These are phyloP conservation scores for Neosilurus hyrtlii DNA, from an alignment of 2,797 vertebrate species.

Conservation along the genomic window DNA sequence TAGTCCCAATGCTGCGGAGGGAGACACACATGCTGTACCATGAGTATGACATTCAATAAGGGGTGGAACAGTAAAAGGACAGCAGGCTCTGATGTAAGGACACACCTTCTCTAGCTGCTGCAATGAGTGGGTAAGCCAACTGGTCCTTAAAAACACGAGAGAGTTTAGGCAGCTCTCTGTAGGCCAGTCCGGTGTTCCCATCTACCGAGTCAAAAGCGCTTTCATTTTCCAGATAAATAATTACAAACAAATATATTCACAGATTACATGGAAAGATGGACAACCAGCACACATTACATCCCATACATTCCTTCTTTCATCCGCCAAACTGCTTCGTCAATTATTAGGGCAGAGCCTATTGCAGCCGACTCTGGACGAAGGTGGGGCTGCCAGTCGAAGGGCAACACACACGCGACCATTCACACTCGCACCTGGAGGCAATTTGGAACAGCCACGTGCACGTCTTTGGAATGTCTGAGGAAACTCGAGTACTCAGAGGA, in stretches of 20 bases:
- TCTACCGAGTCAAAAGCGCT: constrained; percentile 58
- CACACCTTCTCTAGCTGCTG: constrained; percentile 87
- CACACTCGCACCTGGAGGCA: too few species aligned
- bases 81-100: background rate
- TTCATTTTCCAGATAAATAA: background rate
- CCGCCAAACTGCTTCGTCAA: too few species aligned
- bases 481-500: too few species aligned
- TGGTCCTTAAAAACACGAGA: constrained; percentile 92
- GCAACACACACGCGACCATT: too few species aligned
- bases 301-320: background rate
- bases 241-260: background rate
- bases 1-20: constrained; percentile 79
- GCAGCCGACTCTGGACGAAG: too few species aligned
- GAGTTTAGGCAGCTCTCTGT: constrained; percentile 84
- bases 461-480: too few species aligned
- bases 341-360: too few species aligned
- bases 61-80: background rate
- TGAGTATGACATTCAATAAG: background rate
- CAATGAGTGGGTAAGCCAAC: constrained; percentile 88
- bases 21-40: background rate
- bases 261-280: background rate
- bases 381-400: too few species aligned
- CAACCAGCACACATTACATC: background rate
- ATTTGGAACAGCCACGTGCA: too few species aligned
- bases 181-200: constrained; percentile 74